phyloP scores from a whole-genome alignment of 2,888 invertebrate genomes.

The Andrena trimmerana region DNA sequence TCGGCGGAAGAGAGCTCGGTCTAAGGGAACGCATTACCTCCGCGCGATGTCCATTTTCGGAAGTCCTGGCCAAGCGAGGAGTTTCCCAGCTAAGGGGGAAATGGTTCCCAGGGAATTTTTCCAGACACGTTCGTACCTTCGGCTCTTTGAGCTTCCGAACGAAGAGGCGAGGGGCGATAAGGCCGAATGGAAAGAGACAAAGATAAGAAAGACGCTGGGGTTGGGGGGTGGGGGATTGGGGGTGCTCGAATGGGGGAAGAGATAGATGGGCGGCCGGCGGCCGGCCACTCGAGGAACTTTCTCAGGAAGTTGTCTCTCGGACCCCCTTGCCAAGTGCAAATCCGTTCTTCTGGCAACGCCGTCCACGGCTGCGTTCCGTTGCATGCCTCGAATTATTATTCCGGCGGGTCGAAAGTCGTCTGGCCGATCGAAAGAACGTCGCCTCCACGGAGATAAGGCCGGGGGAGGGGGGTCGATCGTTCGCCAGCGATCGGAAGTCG shows the following conservation, averaged over 20 bases:
- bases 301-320: constrained; percentile 68
- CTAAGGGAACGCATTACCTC: constrained; percentile 26
- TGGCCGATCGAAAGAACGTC: constrained; percentile 30
- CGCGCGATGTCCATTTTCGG: constrained; percentile 44
- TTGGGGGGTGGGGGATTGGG: neutral
- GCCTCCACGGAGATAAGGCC: constrained; percentile 19
- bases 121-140: constrained; percentile 69
- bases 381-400: constrained; percentile 69
- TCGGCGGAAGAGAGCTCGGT: constrained; percentile 11
- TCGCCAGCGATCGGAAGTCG: constrained; percentile 17
- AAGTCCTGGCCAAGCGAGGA: constrained; percentile 19
- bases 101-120: constrained; percentile 60
- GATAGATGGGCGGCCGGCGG: constrained; percentile 49
- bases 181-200: constrained; percentile 48
- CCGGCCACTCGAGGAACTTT: constrained; percentile 68
- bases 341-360: constrained; percentile 64
- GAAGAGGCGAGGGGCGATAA: constrained; percentile 44
- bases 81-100: constrained; percentile 4
- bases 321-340: constrained; percentile 67
- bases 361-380: constrained; percentile 36
- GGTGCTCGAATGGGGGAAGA: constrained; percentile 35
- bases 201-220: constrained; percentile 40
- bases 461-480: constrained; percentile 17
- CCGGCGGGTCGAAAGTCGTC: constrained; percentile 45
- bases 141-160: constrained; percentile 65